Percentiles rank a stretch among this genome's conserved stretches.
Evolutionary conservation across 2,797 vertebrate species (phyloP).

Genomic region (Selene dorsalis): DNA sequence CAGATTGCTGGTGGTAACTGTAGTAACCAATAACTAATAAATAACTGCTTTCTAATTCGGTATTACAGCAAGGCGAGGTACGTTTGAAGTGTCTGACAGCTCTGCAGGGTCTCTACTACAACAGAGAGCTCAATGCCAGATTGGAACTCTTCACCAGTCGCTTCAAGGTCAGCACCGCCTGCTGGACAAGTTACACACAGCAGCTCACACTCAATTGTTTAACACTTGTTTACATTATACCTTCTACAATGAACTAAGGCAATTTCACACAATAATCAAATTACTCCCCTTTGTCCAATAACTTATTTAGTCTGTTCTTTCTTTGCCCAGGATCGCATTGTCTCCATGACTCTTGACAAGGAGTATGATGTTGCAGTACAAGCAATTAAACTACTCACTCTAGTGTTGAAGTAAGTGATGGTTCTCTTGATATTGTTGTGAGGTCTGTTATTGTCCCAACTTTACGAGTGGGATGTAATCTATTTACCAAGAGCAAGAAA

Average conservation of each 20-base stretch:
- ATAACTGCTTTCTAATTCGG: neutral
- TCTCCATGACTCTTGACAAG: conserved; percentile 99
- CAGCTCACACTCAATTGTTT: conserved; percentile 9
- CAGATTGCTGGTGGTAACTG: neutral
- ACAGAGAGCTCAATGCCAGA: conserved; percentile 98
- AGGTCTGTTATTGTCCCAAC: neutral
- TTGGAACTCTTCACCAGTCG: conserved; percentile 99
- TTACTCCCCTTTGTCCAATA: neutral
- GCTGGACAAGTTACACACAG: conserved; percentile 63
- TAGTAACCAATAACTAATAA: neutral
- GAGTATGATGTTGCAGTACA: conserved; percentile 99
- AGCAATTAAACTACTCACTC: conserved; percentile 99
- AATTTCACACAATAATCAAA: neutral
- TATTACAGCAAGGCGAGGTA: conserved; percentile 95
- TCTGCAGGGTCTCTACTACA: conserved; percentile 98
- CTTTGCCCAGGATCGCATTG: conserved; percentile 93
- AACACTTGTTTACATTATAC: neutral
- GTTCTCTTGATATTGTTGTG: conserved; percentile 9
- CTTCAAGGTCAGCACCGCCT: conserved; percentile 92
- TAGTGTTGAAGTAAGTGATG: conserved; percentile 96
- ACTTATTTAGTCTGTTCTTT: conserved; percentile 4
- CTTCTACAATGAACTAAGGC: neutral
- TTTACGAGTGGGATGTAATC: neutral
- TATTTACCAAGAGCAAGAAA: neutral
- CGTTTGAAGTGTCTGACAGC: conserved; percentile 99